A percentile compares a stretch with the other conserved stretches of the same genome.
phyloP scores from a whole-genome alignment of 2,797 vertebrate genomes.

The Cheirogaleus major region DNA sequence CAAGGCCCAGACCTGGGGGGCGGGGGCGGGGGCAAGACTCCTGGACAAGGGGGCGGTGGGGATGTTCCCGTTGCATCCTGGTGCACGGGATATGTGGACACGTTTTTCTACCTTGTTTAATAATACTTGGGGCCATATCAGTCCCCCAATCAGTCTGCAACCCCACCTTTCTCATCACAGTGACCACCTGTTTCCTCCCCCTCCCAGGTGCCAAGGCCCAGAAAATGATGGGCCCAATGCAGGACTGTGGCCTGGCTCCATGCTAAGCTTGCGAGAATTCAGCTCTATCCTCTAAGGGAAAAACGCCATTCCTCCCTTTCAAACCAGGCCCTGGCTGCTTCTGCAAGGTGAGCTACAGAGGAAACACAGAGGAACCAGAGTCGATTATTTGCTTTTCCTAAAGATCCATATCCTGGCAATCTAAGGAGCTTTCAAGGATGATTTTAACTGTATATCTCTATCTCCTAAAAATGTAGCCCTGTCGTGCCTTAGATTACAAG shows the following conservation, averaged over 20 bases:
- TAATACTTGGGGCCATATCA: neutral
- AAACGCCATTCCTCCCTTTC: neutral
- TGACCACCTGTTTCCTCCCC: neutral
- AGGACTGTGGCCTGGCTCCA: neutral
- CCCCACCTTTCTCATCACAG: neutral
- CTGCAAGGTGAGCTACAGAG: neutral
- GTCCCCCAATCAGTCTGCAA: neutral
- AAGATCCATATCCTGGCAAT: neutral
- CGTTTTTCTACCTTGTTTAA: neutral
- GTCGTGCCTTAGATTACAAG: neutral
- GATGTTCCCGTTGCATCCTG: neutral
- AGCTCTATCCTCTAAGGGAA: neutral
- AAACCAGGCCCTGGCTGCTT: neutral
- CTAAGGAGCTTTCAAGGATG: neutral
- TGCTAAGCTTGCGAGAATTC: neutral
- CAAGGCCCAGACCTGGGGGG: neutral
- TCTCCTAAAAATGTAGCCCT: neutral
- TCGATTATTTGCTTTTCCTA: neutral
- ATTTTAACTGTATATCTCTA: neutral
- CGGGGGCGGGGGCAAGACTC: neutral
- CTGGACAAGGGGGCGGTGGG: accelerated
- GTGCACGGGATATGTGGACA: neutral
- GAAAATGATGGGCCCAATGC: neutral
- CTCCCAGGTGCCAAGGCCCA: neutral
- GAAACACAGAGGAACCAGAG: neutral